Percentiles rank a stretch among this genome's conserved stretches.
These are phyloP conservation scores for Colletes gigas DNA, from an alignment of 1,140 invertebrate species.

Conservation along the genomic window DNA sequence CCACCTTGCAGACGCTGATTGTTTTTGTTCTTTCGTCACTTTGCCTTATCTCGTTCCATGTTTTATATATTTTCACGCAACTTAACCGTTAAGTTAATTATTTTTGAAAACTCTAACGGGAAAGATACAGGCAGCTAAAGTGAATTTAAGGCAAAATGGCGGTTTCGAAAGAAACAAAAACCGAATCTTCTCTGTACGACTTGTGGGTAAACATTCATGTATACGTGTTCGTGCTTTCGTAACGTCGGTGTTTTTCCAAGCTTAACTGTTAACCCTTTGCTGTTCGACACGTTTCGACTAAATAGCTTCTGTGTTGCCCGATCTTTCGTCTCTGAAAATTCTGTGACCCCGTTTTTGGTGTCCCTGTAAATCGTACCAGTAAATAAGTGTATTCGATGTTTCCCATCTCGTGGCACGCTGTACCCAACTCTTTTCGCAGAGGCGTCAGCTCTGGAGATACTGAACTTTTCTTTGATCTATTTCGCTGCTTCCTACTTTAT, in stretches of 20 bases:
- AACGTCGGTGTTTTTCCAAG: constrained; percentile 36
- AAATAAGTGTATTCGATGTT: constrained; percentile 34
- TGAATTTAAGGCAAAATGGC: not conserved
- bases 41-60: not conserved
- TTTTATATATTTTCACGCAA: not conserved
- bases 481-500: not conserved
- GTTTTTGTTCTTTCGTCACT: not conserved
- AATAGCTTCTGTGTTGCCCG: constrained; percentile 36
- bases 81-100: too few relatives aligned
- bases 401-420: constrained; percentile 13
- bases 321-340: constrained; percentile 10
- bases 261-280: constrained; percentile 21
- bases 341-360: not conserved
- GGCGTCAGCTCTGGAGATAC: constrained; percentile 27
- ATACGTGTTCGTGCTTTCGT: constrained; percentile 31
- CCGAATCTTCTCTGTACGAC: not conserved
- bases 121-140: not conserved
- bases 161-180: not conserved
- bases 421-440: constrained; percentile 1
- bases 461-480: not conserved
- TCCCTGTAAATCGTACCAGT: constrained; percentile 1
- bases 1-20: constrained; percentile 14
- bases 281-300: not conserved
- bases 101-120: not conserved
- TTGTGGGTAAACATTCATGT: constrained; percentile 26